These are phyloP conservation scores for Podabrus alpinus DNA, from an alignment of 2,888 invertebrate species.

Conservation along the genomic window DNA sequence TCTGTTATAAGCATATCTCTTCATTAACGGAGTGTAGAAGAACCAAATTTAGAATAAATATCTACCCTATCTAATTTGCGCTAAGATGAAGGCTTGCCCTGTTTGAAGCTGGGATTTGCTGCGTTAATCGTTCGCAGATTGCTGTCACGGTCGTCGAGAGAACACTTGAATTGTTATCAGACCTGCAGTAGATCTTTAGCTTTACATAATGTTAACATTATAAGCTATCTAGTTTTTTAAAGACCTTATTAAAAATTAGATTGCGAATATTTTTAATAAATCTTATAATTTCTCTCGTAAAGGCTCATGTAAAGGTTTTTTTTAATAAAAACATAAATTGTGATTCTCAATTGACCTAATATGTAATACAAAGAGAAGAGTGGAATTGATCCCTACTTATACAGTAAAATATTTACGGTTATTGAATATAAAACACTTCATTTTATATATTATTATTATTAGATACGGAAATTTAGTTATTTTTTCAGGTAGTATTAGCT, in stretches of 20 bases:
- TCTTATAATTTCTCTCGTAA: neutral
- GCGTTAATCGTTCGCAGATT: constrained; percentile 48
- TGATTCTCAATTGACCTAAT: no score
- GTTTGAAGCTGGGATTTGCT: constrained; percentile 45
- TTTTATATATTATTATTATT: neutral
- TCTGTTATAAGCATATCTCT: constrained; percentile 25
- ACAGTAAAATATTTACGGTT: no score
- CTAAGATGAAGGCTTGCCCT: constrained; percentile 44
- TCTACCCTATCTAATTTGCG: constrained; percentile 46
- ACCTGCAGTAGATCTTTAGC: constrained; percentile 18
- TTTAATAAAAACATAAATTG: no score
- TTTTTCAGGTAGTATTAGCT: no score
- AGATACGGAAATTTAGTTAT: no score
- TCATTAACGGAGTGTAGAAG: constrained; percentile 49
- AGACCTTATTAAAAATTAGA: neutral
- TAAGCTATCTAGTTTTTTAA: constrained; percentile 12
- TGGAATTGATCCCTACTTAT: no score
- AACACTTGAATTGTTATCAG: constrained; percentile 40
- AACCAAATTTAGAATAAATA: constrained; percentile 48
- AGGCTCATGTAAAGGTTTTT: no score
- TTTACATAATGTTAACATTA: constrained; percentile 15
- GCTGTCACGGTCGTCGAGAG: constrained; percentile 42
- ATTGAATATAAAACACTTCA: neutral
- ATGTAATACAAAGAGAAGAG: no score
- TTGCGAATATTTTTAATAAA: neutral